Evolutionary conservation across 1,140 invertebrate genomes (phyloP).

Genomic region (Bombus balteatus): DNA sequence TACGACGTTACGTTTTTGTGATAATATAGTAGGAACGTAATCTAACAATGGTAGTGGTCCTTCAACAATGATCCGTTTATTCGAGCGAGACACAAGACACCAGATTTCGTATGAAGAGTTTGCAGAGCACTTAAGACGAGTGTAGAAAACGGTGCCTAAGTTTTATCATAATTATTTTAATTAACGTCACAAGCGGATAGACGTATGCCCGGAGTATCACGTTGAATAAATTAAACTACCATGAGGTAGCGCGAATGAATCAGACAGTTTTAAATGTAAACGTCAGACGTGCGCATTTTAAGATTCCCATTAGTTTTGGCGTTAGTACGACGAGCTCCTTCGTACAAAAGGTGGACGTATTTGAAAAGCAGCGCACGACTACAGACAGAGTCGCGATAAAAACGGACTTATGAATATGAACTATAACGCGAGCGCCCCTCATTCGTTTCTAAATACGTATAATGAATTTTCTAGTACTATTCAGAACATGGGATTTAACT

Average conservation of each 20-base stretch:
- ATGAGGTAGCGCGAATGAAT: neutral
- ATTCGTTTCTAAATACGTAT: neutral
- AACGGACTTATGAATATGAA: conserved; percentile 1
- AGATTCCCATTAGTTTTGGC: conserved; percentile 3
- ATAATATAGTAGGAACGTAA: neutral
- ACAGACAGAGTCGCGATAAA: neutral
- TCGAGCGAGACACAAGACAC: neutral
- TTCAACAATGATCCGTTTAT: neutral
- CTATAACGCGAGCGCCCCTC: neutral
- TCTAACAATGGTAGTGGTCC: neutral
- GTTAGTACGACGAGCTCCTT: neutral
- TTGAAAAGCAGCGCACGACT: neutral
- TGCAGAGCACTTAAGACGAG: neutral
- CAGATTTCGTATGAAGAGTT: neutral
- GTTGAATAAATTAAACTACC: conserved; percentile 28
- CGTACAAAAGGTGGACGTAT: neutral
- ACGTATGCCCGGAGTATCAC: neutral
- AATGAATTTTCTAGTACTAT: neutral
- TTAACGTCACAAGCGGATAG: neutral
- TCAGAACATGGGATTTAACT: neutral
- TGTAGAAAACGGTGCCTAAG: neutral
- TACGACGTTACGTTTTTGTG: too few species aligned
- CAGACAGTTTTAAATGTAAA: conserved; percentile 30
- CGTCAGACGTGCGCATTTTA: neutral
- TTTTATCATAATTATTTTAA: conserved; percentile 40